Evolutionary conservation across 2,113 vertebrate genomes (phyloP), one percentile per base, ranked within the genome.

Genomic region (Bothrops jararaca): DNA sequence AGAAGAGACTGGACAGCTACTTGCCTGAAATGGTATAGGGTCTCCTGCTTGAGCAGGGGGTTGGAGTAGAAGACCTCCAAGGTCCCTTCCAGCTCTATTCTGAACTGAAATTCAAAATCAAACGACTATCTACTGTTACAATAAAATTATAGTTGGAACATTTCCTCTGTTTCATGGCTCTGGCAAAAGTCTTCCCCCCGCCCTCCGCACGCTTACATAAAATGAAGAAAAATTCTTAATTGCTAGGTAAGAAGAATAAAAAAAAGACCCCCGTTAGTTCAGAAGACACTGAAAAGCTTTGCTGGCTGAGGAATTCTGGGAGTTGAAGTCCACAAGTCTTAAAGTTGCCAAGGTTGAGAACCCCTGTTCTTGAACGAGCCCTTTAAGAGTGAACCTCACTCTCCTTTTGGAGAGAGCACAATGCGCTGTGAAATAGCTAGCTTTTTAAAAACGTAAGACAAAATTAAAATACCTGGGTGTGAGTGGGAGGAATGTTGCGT

Each of bases 401-500:
- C 11, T 86, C 58, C 52, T 48, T 18, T n/a, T 50, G 92, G 88
- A 94, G 39, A 93, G 39, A 93, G 64, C 0, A 0, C 0, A n/a
- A 90, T 69, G 24, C 0, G 1, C 85, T 45, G 18, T 0, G 88
- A 52, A 91, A 95, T 6, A 50, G n/a, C 45, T 24, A 89, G 56
- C n/a, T 89, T 57, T 80, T 54, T 89, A 93, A 23, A 12, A 85
- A 20, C 1, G 42, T 42, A 5, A 20, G 52, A 34, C 10, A n/a
- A 50, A 34, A 69, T 34, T 50, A 88, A 89, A 91, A 95, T 98
- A 99, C 99, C 99, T 99, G 99, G 88, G 99, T 99, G 95, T 99
- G 99, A 88, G 99, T 99, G 60, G 99, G 99, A 89, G 99, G 99
- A 95, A 99, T 98, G 97, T 99, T 99, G 96, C 99, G 98, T 97